A percentile compares a stretch with the other conserved stretches of the same genome.
These are phyloP conservation scores for Conomelus anceps DNA, from an alignment of 2,888 invertebrate genomes.

Conservation along the genomic window DNA sequence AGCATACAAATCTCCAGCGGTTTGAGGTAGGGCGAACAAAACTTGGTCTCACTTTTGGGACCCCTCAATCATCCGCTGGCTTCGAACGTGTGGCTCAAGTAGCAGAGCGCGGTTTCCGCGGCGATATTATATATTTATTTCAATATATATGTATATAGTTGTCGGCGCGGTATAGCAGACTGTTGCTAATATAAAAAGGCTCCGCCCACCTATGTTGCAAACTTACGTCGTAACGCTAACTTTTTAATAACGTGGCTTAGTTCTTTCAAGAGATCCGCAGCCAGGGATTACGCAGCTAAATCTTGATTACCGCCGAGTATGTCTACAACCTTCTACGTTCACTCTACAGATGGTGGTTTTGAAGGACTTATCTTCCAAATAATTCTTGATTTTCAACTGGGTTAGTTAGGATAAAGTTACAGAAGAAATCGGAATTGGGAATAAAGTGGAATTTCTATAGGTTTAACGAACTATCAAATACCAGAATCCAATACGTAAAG, in stretches of 20 bases:
- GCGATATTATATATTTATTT: background rate
- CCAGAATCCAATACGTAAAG: too few relatives aligned
- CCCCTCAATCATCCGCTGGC: background rate
- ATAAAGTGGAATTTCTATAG: too few relatives aligned
- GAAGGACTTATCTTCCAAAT: too few relatives aligned
- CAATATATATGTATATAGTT: background rate
- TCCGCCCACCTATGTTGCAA: background rate
- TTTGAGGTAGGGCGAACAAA: background rate
- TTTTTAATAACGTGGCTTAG: background rate
- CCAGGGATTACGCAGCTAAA: background rate
- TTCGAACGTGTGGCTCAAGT: background rate
- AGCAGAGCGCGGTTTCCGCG: background rate
- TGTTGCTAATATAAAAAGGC: background rate
- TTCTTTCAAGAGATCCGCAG: background rate
- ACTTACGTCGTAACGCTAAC: background rate
- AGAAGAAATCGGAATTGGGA: too few relatives aligned
- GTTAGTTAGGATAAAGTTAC: too few relatives aligned
- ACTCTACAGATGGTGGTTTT: background rate
- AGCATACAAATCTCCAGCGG: background rate
- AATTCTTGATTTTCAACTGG: too few relatives aligned
- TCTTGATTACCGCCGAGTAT: background rate
- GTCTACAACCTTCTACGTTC: too few relatives aligned
- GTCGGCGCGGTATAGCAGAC: background rate
- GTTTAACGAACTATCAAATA: too few relatives aligned
- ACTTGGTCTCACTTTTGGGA: background rate